Evolutionary conservation across 2,113 vertebrate genomes (phyloP).

Genomic region (Prietella phreatophila): DNA sequence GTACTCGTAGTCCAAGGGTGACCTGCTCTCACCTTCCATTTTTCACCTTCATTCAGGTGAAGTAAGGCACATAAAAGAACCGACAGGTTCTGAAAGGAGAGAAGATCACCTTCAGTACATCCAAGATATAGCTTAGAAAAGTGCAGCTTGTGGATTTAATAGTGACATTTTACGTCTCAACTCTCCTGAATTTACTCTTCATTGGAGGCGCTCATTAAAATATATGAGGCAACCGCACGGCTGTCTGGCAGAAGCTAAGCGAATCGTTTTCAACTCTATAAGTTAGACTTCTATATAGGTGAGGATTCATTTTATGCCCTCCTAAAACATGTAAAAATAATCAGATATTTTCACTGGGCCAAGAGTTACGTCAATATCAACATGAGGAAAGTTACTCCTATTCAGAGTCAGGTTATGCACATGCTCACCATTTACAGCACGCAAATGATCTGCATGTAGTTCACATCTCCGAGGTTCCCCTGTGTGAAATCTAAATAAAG

Average conservation of each 20-base stretch:
- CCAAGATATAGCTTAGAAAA: conserved; percentile 51
- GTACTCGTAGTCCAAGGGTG: conserved; percentile 36
- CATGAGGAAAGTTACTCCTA: not conserved
- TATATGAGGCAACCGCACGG: conserved; percentile 54
- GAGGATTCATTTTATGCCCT: conserved; percentile 12
- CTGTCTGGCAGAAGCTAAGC: conserved; percentile 55
- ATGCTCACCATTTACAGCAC: not conserved
- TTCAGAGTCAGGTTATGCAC: not conserved
- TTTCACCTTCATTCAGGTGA: conserved; percentile 52
- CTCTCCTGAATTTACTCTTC: conserved; percentile 54
- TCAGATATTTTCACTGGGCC: not conserved
- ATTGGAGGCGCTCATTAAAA: conserved; percentile 53
- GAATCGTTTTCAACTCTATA: conserved; percentile 40
- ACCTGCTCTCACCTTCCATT: conserved; percentile 55
- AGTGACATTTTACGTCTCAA: conserved; percentile 61
- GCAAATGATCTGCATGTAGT: not conserved
- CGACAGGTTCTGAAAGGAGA: conserved; percentile 48
- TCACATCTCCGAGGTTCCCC: not conserved
- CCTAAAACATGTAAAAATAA: not conserved
- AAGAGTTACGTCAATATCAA: not conserved
- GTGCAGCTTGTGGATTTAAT: conserved; percentile 50
- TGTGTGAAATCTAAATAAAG: no score
- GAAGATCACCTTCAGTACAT: conserved; percentile 44
- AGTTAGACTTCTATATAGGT: not conserved
- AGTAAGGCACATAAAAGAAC: conserved; percentile 44